Conservation (phyloP, 2,797 vertebrate genomes). For the Heliangelus exortis region DNA sequence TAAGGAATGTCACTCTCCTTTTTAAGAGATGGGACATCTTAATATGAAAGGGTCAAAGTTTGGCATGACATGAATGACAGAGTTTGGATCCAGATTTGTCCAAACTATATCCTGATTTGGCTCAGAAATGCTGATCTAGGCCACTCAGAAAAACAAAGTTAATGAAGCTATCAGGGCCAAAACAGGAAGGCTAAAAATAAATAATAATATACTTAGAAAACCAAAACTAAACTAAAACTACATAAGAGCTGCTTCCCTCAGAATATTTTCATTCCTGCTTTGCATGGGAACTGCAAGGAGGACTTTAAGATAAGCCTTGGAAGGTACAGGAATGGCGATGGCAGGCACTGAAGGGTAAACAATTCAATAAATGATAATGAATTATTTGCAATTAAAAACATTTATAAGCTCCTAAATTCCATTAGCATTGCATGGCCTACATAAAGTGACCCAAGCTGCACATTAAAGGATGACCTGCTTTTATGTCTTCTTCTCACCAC, state of each 20-base stretch:
- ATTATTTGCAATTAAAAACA: conserved; percentile 64
- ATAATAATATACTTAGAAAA: not conserved
- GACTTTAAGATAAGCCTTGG: not conserved
- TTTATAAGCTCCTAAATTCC: conserved; percentile 65
- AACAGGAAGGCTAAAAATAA: not conserved
- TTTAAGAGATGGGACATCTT: not conserved
- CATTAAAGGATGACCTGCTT: conserved; percentile 44
- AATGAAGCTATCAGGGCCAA: not conserved
- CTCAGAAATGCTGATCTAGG: not conserved
- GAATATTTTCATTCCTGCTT: not conserved
- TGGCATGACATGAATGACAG: not conserved
- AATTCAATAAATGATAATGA: conserved; percentile 18
- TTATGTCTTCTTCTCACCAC: not conserved
- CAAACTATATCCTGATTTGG: not conserved
- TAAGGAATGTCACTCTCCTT: not conserved
- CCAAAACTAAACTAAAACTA: too few species aligned
- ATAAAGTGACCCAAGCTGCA: conserved; percentile 47
- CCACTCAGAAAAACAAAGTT: not conserved
- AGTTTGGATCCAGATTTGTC: not conserved
- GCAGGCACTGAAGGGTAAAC: not conserved
- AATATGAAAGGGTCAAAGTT: not conserved
- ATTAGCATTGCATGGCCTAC: conserved; percentile 54
- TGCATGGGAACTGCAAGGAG: not conserved
- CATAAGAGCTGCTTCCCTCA: too few species aligned
- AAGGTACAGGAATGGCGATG: not conserved